These are phyloP conservation scores for Noctua fimbriata DNA, from an alignment of 2,888 invertebrate species.

Conservation along the genomic window DNA sequence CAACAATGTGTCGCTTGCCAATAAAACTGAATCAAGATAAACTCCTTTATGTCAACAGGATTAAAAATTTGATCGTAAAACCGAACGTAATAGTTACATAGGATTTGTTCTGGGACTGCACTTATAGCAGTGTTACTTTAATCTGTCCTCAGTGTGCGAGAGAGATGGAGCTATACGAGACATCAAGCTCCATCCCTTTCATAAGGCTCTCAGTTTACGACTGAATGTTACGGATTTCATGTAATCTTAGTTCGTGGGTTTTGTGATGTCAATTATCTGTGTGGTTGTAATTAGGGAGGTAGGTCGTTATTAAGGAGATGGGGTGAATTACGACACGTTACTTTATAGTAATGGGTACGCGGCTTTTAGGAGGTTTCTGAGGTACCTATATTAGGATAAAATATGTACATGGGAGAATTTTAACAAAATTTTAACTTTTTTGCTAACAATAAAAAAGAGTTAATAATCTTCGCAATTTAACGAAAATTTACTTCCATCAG, in stretches of 20 bases:
- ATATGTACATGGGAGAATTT: neutral
- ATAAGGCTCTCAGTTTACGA: slow-evolving; percentile 64
- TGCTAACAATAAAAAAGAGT: too few relatives aligned
- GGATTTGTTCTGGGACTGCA: slow-evolving; percentile 64
- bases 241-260: slow-evolving; percentile 62
- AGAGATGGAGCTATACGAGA: neutral
- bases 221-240: slow-evolving; percentile 61
- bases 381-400: neutral
- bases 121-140: neutral
- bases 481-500: neutral
- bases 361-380: neutral
- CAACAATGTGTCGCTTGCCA: slow-evolving; percentile 66
- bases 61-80: slow-evolving; percentile 82
- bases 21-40: slow-evolving; percentile 79
- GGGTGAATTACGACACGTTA: slow-evolving; percentile 47
- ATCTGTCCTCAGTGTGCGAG: neutral
- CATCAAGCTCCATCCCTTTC: neutral
- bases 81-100: slow-evolving; percentile 64
- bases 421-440: neutral
- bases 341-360: neutral
- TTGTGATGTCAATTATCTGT: slow-evolving; percentile 62
- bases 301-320: slow-evolving; percentile 17
- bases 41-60: slow-evolving; percentile 79
- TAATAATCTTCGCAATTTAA: neutral
- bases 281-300: slow-evolving; percentile 48